Evolutionary conservation across 1,140 invertebrate genomes (phyloP).

Genomic region (Drosophila ohnishii): DNA sequence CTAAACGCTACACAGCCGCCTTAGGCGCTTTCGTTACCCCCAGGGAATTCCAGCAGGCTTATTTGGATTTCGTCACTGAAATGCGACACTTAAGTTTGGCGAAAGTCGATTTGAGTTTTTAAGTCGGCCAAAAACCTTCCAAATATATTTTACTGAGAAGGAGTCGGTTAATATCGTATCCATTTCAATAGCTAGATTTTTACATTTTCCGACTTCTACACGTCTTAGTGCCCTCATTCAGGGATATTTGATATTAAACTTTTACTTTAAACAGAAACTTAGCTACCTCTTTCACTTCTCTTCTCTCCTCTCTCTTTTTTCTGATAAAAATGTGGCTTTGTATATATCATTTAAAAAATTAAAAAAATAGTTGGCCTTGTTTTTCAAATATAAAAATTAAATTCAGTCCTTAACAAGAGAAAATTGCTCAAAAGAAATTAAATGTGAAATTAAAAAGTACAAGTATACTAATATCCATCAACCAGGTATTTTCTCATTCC

Average conservation of each 20-base stretch:
- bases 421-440: neutral
- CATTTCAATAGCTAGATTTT: neutral
- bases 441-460: neutral
- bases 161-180: slow-evolving; percentile 4
- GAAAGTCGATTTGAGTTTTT: slow-evolving; percentile 8
- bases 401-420: neutral
- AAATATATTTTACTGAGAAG: neutral
- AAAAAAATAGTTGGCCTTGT: neutral
- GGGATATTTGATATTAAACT: neutral
- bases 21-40: slow-evolving; percentile 28
- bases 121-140: neutral
- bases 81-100: slow-evolving; percentile 1
- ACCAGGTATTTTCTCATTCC: neutral
- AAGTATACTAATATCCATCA: neutral
- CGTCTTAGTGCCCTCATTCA: no score
- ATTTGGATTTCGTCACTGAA: slow-evolving; percentile 26
- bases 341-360: neutral
- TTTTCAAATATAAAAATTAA: neutral
- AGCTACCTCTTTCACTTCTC: neutral
- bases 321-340: neutral
- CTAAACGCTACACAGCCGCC: slow-evolving; percentile 11
- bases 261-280: no score
- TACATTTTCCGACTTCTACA: neutral
- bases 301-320: neutral
- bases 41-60: slow-evolving; percentile 21